Base-by-base conservation (phyloP, 2,888 invertebrate genomes). In the Caenorhabditis japonica region DNA sequence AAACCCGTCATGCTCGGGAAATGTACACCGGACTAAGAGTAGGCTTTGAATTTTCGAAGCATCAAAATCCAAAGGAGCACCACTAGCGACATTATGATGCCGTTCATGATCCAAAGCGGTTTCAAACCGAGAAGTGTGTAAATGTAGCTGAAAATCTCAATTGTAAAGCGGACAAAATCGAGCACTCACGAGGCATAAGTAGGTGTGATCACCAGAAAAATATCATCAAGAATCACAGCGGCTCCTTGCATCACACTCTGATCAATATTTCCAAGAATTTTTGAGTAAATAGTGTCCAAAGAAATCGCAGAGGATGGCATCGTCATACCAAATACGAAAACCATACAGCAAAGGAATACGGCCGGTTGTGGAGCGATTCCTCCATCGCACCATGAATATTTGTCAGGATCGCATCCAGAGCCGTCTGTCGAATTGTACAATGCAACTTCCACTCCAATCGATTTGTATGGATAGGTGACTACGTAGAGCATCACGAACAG, bases 391-490 rank as follows among this genome's bases (percentile, higher is more conserved):
- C 76, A 76, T 1, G 59, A 21, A 23, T 76, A 76, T 44, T 59
- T 66, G 12, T 55, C 59, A 0, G 73, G 59, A 43, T 76, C 73
- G 25, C 76, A 76, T 13, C 76, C 76, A n/a, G 62, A 34, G 8
- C 62, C 64, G 12, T 61, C 62, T 5, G 68, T 74, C 13, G 53
- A 17, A 36, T 72, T 72, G 51, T 59, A 72, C 2, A 33, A 2
- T 4, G 74, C 56, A 19, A 83, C 80, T 36, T 64, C 75, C 5
- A 68, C 69, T 25, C 72, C 55, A 30, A 77, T 62, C 5, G 80
- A 75, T 4, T 75, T 77, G 72, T 79, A 84, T 12, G 81, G 81
- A 43, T 78, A 83, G 25, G 83, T 84, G 17, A 76, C 47, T 23
- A 83, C 46, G 56, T 80, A 84, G 44, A 75, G 72, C 38, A 62